Evolutionary conservation across 2,888 invertebrate genomes (phyloP), one percentile per base, ranked within the genome.

Genomic region (Anorthoa munda): DNA sequence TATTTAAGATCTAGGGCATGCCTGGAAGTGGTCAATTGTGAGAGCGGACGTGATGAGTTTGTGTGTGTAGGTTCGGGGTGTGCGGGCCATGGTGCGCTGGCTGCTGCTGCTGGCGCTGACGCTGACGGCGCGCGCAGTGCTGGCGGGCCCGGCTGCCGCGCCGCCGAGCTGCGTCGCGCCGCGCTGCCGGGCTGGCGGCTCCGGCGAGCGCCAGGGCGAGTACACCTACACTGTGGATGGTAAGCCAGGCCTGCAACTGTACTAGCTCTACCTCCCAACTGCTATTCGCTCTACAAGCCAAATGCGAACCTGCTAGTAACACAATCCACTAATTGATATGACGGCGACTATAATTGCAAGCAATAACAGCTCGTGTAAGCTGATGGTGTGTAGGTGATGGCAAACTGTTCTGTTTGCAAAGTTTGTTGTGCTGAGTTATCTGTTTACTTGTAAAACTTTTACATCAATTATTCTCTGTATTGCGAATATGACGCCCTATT

Each of bases 181-280:
- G 51, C 74, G 86, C 74, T 75, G 79, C 67, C 1, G 2, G 0
- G 0, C 1, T 5, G 13, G 1, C 3, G 48, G 31, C 26, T 11
- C 0, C 46, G 67, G 58, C 31, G 15, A 26, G 12, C 18, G 15
- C 1, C 31, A 11, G 11, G 7, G 53, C 70, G 83, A 85, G 46
- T 72, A 72, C 68, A 31, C 4, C 13, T 83, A 77, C 59, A 56
- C 23, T 17, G 64, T 85, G 12, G 82, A 83, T 12, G 83, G 83
- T 85, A 50, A 81, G 82, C 15, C 31, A 31, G 31, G 31, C 12
- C 26, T 15, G 4, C 60, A 13, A 3, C 11, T 21, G 21, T 15
- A 48, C 13, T 65, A 9, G 39, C 26, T 51, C n/a, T 50, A n/a
- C 15, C 66, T 31, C 18, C 11, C 17, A 15, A 26, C 12, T 66